phyloP scores from a whole-genome alignment of 2,113 vertebrate species.

The Amphiprion percula region DNA sequence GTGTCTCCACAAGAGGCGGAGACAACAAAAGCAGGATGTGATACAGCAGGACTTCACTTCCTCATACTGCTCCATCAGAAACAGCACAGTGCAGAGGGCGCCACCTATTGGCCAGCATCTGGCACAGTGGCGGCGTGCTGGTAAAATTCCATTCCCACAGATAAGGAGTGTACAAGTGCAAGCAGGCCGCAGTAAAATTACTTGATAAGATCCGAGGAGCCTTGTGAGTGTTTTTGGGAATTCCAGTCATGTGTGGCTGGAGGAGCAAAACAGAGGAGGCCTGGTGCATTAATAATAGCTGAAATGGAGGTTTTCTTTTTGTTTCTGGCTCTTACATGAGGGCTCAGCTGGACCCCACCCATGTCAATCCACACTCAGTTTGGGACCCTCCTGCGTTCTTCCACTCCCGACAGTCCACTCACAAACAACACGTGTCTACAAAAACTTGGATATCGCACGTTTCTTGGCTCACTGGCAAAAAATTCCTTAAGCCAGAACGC shows the following conservation, averaged over 20 bases:
- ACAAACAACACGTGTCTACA: fast-evolving
- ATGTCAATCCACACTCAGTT: constrained; percentile 23
- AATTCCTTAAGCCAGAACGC: neutral
- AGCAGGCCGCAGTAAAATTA: constrained; percentile 36
- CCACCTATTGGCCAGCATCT: constrained; percentile 35
- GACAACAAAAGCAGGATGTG: constrained; percentile 74
- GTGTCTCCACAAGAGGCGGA: constrained; percentile 62
- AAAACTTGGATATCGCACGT: neutral
- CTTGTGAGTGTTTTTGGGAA: constrained; percentile 41
- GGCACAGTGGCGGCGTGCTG: constrained; percentile 29
- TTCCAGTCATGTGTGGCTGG: constrained; percentile 17
- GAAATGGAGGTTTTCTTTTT: neutral
- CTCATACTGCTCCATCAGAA: constrained; percentile 14
- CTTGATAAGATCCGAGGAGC: constrained; percentile 45
- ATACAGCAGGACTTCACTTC: constrained; percentile 73
- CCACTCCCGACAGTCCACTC: neutral
- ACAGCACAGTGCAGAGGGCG: constrained; percentile 48
- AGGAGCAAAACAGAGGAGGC: neutral
- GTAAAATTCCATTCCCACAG: constrained; percentile 80
- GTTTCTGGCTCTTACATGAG: neutral
- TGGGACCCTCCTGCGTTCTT: neutral
- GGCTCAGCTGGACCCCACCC: constrained; percentile 61
- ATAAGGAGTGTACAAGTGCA: constrained; percentile 43
- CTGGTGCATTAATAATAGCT: neutral
- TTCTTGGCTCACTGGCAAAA: neutral